Evolutionary conservation across 2,888 invertebrate genomes (phyloP).

Genomic region (Spisula solida): DNA sequence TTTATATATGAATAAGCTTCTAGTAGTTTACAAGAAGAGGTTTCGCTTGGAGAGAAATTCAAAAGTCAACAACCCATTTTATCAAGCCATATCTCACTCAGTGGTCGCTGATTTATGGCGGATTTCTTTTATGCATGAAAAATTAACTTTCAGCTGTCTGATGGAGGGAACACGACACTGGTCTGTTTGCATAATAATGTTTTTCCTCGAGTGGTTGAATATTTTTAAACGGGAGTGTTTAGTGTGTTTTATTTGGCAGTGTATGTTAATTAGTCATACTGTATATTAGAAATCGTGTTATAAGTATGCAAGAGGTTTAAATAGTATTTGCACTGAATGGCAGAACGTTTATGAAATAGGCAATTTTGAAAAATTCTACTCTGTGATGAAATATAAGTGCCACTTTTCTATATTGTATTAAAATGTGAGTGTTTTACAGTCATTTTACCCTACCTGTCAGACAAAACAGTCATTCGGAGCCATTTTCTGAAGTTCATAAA

Average conservation of each 20-base stretch:
- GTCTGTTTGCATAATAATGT: neutral
- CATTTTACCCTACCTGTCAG: no score
- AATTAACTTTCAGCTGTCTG: slow-evolving; percentile 7
- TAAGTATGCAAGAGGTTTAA: no score
- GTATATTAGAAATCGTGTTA: no score
- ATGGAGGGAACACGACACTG: neutral
- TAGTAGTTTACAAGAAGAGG: neutral
- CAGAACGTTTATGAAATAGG: no score
- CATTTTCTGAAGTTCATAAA: no score
- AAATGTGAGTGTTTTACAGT: no score
- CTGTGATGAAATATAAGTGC: no score
- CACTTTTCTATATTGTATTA: no score
- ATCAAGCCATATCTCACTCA: neutral
- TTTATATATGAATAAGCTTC: neutral
- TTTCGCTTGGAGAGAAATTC: neutral
- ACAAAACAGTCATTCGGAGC: no score
- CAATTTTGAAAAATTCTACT: no score
- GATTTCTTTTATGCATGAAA: slow-evolving; percentile 8
- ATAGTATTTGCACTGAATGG: no score
- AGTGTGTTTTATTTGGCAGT: neutral
- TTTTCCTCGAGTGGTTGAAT: neutral
- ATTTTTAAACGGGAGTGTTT: neutral
- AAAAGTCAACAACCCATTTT: neutral
- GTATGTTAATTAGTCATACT: neutral
- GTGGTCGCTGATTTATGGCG: neutral